phyloP scores from a whole-genome alignment of 2,797 vertebrate species.

The Champsocephalus gunnari region DNA sequence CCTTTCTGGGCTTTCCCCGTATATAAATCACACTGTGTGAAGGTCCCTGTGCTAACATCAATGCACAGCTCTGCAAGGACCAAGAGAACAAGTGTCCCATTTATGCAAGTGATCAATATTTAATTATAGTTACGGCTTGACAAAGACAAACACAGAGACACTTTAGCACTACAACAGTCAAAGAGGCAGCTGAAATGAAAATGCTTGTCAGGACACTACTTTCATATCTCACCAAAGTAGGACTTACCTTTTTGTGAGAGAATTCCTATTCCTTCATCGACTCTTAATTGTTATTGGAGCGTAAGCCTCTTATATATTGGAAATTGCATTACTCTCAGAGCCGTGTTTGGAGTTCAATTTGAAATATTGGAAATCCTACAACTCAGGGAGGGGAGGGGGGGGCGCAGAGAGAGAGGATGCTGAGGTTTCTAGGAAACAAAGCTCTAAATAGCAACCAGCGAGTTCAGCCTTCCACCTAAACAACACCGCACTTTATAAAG shows the following conservation, averaged over 20 bases:
- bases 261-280: slow-evolving; percentile 6
- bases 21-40: slow-evolving; percentile 12
- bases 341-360: slow-evolving; percentile 56
- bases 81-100: slow-evolving; percentile 28
- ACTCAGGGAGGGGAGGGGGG: background rate
- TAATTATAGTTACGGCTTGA: slow-evolving; percentile 43
- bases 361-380: slow-evolving; percentile 55
- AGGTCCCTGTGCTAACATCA: slow-evolving; percentile 22
- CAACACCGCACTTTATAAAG: slow-evolving; percentile 31
- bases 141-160: slow-evolving; percentile 39
- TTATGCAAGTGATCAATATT: slow-evolving; percentile 58
- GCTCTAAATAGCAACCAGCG: slow-evolving; percentile 72
- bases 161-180: background rate
- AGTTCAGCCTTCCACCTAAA: slow-evolving; percentile 55
- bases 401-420: slow-evolving; percentile 42
- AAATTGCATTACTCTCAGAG: slow-evolving; percentile 22
- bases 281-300: slow-evolving; percentile 42
- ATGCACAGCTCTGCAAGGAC: slow-evolving; percentile 24
- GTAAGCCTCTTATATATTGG: slow-evolving; percentile 43
- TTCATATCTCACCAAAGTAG: slow-evolving; percentile 13
- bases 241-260: slow-evolving; percentile 27
- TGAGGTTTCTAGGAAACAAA: slow-evolving; percentile 66
- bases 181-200: slow-evolving; percentile 1
- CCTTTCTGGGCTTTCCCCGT: slow-evolving; percentile 35
- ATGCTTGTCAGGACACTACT: background rate